Evolutionary conservation across 1,140 invertebrate genomes (phyloP), one percentile per base, ranked within the genome.

Genomic region (Leptopilina clavipes): DNA sequence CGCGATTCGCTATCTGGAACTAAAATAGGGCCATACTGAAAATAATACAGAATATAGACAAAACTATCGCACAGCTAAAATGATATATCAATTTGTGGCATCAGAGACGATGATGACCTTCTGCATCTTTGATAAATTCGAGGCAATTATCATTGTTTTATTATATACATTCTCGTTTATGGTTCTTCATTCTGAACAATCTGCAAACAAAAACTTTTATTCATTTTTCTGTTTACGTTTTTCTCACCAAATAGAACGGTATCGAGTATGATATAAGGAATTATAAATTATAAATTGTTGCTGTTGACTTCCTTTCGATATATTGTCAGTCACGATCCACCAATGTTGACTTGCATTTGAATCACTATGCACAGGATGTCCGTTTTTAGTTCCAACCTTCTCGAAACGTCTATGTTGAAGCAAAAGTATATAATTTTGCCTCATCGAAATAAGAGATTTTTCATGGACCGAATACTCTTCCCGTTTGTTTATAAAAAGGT

Each of bases 291-390:
- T 7, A 52, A 18, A 52, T 52, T 52, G 3, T 17, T 17, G 48
- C 18, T 18, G n/a, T 7, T 18, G 48, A 25, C 18, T 59, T 31
- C 56, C 56, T 25, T 25, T 59, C 18, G 56, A n/a, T n/a, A 25
- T 59, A 59, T 11, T 25, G 19, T 59, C 22, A 25, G 56, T 59
- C 56, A 59, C 56, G 56, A 59, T 31, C 19, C 19, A 25, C 11
- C 7, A 59, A 59, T 59, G 56, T 25, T 25, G 45, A 48, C 45
- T 48, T 48, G 45, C 45, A 48, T 48, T 48, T 14, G 56, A 59
- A 59, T 59, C 56, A 11, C 19, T 59, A 19, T 59, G 19, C 56
- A 59, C 56, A 59, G 56, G 56, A 59, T 59, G 56, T 59, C 56
- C 56, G 56, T 59, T 59, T 59, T 59, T 25, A 19, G 22, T 12